Evolutionary conservation across 2,888 invertebrate genomes (phyloP), one percentile per base, ranked within the genome.

Genomic region (Pachliopta kotzebuea): DNA sequence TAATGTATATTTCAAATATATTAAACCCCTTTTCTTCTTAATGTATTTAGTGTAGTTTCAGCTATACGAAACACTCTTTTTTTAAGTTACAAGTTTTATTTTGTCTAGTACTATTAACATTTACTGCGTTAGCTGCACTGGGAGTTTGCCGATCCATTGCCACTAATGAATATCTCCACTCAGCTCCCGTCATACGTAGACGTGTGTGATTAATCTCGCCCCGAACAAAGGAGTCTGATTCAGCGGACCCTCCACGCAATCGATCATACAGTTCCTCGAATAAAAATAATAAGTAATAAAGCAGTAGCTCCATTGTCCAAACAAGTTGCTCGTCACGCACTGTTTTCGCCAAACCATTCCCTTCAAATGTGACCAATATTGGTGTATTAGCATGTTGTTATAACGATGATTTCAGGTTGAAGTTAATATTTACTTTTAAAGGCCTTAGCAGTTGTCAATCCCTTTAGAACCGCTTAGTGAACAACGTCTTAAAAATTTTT

Each of bases 241-340:
- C 80, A 79, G 83, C 82, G 80, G 80, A 79, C 85, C 86, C 85
- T 83, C 77, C 73, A 71, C 73, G 71, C 83, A 80, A 91, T 91
- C 90, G 88, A 90, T 90, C 89, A 89, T 84, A 80, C 81, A 81
- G 82, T 84, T 83, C 81, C 80, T 82, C 82, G 81, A 85, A 89
- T 89, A 89, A 90, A 88, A 90, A 89, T 88, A 90, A 88, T 88
- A 86, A 88, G 85, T 87, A 88, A 86, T 81, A 79, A 81, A 81
- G 82, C 72, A 74, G 81, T 78, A 77, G 73, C 78, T 82, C 86
- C 79, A 85, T 87, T 88, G 88, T 88, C 83, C 82, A 79, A 81
- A 81, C 80, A 80, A 79, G 79, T 78, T 85, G 87, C 86, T 86
- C 85, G 86, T 80, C 82, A 79, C 78, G 9, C 80, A 78, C 81